Evolutionary conservation across 2,797 vertebrate species (phyloP).

Genomic region (Characodon lateralis): DNA sequence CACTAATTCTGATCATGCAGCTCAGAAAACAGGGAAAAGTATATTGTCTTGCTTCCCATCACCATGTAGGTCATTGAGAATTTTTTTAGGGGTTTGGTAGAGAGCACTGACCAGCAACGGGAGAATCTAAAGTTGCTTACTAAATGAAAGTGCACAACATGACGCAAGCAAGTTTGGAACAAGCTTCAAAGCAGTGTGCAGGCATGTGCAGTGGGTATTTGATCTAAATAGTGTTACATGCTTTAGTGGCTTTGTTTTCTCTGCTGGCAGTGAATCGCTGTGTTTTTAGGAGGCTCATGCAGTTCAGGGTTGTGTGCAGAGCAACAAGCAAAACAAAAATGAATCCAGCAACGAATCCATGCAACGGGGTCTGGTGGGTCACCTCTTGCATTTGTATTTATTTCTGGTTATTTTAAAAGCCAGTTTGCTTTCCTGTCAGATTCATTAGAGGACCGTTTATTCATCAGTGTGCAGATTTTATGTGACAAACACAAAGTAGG

Average conservation of each 20-base stretch:
- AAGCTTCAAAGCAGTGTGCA: neutral
- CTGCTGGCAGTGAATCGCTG: neutral
- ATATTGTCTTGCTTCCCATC: neutral
- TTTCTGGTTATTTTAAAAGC: constrained; percentile 18
- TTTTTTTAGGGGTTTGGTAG: neutral
- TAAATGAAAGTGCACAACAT: neutral
- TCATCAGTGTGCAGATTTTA: neutral
- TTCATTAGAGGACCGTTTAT: constrained; percentile 1
- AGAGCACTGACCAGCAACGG: neutral
- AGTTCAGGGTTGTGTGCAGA: constrained; percentile 2
- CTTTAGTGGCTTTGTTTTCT: constrained; percentile 17
- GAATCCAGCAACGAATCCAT: constrained; percentile 23
- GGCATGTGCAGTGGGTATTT: rapidly evolving
- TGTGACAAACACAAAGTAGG: neutral
- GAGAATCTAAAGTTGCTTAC: constrained; percentile 3
- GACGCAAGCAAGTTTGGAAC: neutral
- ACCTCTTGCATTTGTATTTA: constrained; percentile 18
- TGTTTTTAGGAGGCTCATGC: neutral
- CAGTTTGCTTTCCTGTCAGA: constrained; percentile 13
- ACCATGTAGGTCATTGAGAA: neutral
- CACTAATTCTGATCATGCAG: neutral
- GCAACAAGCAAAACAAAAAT: constrained; percentile 14
- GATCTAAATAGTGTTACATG: neutral
- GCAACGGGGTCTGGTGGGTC: constrained; percentile 12
- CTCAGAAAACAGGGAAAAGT: neutral